Conservation (phyloP, 2,797 vertebrate species). For the Semaprochilodus insignis region DNA sequence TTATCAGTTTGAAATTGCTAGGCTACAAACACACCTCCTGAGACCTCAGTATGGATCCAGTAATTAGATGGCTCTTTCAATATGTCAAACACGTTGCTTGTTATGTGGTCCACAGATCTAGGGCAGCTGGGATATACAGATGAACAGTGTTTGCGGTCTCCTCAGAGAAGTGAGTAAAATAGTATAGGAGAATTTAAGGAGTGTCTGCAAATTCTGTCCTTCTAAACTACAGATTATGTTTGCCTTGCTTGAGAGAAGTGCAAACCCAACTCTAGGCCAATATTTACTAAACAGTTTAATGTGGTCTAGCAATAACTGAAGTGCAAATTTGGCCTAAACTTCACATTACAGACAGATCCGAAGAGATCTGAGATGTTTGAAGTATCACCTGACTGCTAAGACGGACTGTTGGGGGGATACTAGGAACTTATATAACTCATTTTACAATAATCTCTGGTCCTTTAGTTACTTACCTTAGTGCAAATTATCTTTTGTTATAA, state of each 20-base stretch:
- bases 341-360: too few relatives aligned
- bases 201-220: neutral
- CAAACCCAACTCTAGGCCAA: neutral
- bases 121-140: neutral
- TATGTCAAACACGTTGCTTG: conserved; percentile 20
- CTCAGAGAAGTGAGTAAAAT: conserved; percentile 11
- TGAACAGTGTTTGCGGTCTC: neutral
- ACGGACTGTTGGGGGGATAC: neutral
- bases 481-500: neutral
- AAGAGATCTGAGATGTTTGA: too few relatives aligned
- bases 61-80: neutral
- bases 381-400: too few relatives aligned
- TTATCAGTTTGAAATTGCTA: conserved; percentile 9
- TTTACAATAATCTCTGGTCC: too few relatives aligned
- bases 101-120: conserved; percentile 7
- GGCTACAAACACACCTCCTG: conserved; percentile 13
- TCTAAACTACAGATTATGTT: neutral
- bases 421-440: neutral
- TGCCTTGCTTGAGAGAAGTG: neutral
- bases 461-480: neutral
- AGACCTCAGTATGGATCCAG: neutral
- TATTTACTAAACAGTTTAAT: too few relatives aligned
- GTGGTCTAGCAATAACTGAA: too few relatives aligned
- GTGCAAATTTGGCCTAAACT: too few relatives aligned
- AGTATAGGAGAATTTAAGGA: neutral